Evolutionary conservation across 2,888 invertebrate species (phyloP), one percentile per base, ranked within the genome.

Genomic region (Agonopterix heracliana): DNA sequence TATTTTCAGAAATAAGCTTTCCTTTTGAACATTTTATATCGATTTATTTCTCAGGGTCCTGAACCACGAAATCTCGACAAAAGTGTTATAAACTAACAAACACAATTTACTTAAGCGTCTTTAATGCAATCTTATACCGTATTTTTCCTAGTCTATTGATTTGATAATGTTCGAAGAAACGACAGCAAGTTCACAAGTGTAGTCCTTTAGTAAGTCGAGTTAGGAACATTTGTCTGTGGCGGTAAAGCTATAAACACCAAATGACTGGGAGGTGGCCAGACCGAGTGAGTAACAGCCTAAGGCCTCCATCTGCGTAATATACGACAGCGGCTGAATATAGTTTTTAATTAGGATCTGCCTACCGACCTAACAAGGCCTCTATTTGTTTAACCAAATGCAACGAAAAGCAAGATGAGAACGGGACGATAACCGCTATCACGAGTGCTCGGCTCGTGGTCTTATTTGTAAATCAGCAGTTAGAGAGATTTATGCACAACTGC

Each of bases 311-410:
- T 66, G 69, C 67, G 73, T 79, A 81, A 81, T 76, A 81, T 75
- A 82, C 77, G 78, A 71, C 72, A 69, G 71, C 69, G 70, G 63
- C 68, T 73, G 76, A 68, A 71, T 81, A 82, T 78, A 81, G 77
- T 81, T 85, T 84, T 84, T 84, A 85, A 86, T 85, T 84, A 82
- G 81, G 74, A 76, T 68, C 81, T 74, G 78, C 78, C 76, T 73
- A 73, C 79, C 79, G 74, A 76, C 67, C 68, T 64, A 63, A 69
- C 72, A 65, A 69, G 72, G 64, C 76, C 71, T 71, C 78, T 84
- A 84, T 83, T 85, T 83, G 82, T 83, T 84, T 78, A 76, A 81
- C 69, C 66, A 68, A 81, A 78, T 69, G 71, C 70, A 74, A 76
- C 65, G 66, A 67, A 74, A 74, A 69, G 64, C 68, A 69, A 78